phyloP scores from a whole-genome alignment of 2,113 vertebrate genomes.

The Nymphicus hollandicus region DNA sequence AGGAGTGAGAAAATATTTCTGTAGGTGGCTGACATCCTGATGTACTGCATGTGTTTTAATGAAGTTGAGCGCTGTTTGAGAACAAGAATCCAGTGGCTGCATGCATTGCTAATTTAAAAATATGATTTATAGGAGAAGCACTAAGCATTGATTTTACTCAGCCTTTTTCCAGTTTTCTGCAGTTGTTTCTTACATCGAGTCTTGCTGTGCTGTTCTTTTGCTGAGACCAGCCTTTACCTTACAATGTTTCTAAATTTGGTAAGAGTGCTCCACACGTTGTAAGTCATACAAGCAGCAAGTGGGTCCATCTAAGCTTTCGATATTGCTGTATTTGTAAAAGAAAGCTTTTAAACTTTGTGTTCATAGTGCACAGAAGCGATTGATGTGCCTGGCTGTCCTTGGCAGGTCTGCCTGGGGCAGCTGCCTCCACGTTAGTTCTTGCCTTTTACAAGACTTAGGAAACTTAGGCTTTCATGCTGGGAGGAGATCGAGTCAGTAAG shows the following conservation, averaged over 20 bases:
- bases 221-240: not conserved
- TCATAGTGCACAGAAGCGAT: not conserved
- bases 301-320: not conserved
- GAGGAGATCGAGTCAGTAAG: not conserved
- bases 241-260: not conserved
- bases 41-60: not conserved
- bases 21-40: slow-evolving; percentile 27
- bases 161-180: not conserved
- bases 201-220: not conserved
- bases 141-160: not conserved
- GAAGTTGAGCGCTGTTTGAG: not conserved
- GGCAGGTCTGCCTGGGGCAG: not conserved
- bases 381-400: not conserved
- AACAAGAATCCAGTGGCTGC: not conserved
- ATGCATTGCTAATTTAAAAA: not conserved
- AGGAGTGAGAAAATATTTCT: slow-evolving; percentile 30
- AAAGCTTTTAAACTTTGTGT: not conserved
- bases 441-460: not conserved
- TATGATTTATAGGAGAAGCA: not conserved
- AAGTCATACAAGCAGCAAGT: not conserved
- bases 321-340: not conserved
- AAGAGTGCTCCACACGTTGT: not conserved
- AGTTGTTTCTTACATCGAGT: not conserved
- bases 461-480: not conserved
- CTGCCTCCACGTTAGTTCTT: not conserved